Evolutionary conservation across 2,888 invertebrate species (phyloP), one percentile per base, ranked within the genome.

Genomic region (Globia sparganii): DNA sequence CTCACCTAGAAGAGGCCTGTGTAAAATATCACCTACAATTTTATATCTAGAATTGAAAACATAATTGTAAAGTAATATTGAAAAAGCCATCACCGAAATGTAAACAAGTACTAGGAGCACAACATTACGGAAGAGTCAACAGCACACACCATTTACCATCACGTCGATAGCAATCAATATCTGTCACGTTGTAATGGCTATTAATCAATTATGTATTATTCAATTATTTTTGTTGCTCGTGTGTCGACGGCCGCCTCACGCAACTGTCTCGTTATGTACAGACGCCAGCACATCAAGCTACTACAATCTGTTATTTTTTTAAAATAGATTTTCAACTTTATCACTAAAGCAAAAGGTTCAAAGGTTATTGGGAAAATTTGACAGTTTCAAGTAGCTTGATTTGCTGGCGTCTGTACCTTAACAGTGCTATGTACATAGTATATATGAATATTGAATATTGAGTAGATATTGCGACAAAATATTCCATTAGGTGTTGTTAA

Each of bases 131-230:
- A 78, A 72, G 75, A 86, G 81, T 74, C 77, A 81, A 86, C 82
- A 81, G 43, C 46, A 58, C 25, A 53, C 59, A 78, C 76, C 62
- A 82, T 82, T 82, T 64, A 74, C 77, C 73, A 65, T 15, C 72
- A 31, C 77, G 73, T 78, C 78, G 79, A 83, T 80, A 80, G 81
- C 80, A 83, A 87, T 87, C 87, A 86, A 86, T 86, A 87, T 72
- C 84, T 86, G 87, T 87, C 87, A 79, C 59, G 56, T 71, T 69
- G 76, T 76, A 83, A 86, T 81, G 78, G 81, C 78, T 83, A 83
- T 87, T 87, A 86, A 87, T 87, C 87, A 86, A 86, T 81, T 79
- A 83, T 79, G 84, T 84, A 68, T 58, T 58, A 87, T 87, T 87
- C 84, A 86, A 87, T 85, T 86, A 86, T 83, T 87, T 82, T 86